A percentile compares a stretch with the other conserved stretches of the same genome.
phyloP scores from a whole-genome alignment of 2,113 vertebrate genomes.

The Malurus alboscapulatus region DNA sequence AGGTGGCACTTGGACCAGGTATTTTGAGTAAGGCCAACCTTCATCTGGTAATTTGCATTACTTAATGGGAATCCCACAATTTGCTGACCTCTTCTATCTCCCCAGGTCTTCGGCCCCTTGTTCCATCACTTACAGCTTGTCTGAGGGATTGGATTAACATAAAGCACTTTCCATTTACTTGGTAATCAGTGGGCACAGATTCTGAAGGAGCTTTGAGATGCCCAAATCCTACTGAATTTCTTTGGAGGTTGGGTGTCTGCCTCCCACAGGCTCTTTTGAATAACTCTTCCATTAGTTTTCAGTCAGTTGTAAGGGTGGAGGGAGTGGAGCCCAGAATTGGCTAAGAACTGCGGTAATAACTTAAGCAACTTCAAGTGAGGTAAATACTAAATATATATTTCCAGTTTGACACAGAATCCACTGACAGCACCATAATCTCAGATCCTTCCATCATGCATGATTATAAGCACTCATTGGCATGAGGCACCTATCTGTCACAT shows the following conservation, averaged over 20 bases:
- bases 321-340: background rate
- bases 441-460: slow-evolving; percentile 51
- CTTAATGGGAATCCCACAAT: background rate
- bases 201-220: background rate
- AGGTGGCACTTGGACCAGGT: background rate
- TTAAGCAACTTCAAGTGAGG: slow-evolving; percentile 26
- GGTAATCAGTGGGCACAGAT: background rate
- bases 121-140: background rate
- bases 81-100: background rate
- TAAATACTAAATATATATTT: slow-evolving; percentile 62
- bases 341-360: background rate
- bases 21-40: background rate
- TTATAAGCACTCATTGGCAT: slow-evolving; percentile 45
- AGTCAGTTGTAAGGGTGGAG: background rate
- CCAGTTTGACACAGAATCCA: slow-evolving; percentile 35
- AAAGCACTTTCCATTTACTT: background rate
- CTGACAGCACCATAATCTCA: slow-evolving; percentile 59
- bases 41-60: background rate
- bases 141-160: background rate
- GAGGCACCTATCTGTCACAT: slow-evolving; percentile 60
- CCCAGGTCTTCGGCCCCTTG: background rate
- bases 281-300: background rate
- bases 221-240: background rate
- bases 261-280: background rate
- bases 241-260: background rate